Conservation (phyloP, 2,888 invertebrate species). For the Drosophila antonietae region DNA sequence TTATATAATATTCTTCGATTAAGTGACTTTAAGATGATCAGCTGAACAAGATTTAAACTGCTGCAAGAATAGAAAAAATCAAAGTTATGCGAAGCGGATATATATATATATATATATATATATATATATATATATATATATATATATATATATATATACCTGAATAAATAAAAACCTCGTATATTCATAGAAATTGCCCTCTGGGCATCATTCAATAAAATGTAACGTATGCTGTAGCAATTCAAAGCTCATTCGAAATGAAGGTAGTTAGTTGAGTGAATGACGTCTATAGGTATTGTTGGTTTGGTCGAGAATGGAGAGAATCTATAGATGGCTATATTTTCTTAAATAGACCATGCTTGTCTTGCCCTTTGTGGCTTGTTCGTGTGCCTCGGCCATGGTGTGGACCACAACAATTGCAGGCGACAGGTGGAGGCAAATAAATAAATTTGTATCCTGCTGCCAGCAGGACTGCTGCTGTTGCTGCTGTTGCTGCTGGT, state of each 20-base stretch:
- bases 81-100: background rate
- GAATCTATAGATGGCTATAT: slow-evolving; percentile 1
- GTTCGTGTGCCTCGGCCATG: slow-evolving; percentile 1
- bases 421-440: slow-evolving; percentile 60
- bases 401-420: slow-evolving; percentile 44
- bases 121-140: background rate
- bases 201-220: background rate
- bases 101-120: background rate
- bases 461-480: background rate
- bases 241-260: background rate
- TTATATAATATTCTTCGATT: too few species aligned
- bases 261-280: background rate
- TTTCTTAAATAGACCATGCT: slow-evolving; percentile 1
- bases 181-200: background rate
- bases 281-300: background rate
- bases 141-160: background rate
- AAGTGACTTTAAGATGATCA: too few species aligned
- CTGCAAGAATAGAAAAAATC: too few species aligned
- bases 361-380: slow-evolving; percentile 3
- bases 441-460: slow-evolving; percentile 49
- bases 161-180: too few species aligned
- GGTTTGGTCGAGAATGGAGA: background rate
- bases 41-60: too few species aligned
- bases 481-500: slow-evolving; percentile 15
- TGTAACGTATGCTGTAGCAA: background rate